Evolutionary conservation across 2,888 invertebrate genomes (phyloP).

Genomic region (Penaeus monodon): DNA sequence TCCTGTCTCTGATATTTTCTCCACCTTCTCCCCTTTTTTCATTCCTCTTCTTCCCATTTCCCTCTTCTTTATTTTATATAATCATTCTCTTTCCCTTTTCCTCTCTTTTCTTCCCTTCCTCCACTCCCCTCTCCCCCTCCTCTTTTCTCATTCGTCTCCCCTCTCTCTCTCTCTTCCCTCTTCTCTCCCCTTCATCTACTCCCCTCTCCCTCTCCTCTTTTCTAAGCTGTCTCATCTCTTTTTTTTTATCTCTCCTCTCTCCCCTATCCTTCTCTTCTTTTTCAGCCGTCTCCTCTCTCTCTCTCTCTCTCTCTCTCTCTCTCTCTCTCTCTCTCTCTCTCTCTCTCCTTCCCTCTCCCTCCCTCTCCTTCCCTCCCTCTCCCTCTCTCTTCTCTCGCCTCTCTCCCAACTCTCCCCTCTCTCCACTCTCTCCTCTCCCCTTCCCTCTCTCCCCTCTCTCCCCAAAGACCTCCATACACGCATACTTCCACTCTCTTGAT

Average conservation of each 20-base stretch:
- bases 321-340: not conserved
- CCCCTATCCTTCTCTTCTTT: not conserved
- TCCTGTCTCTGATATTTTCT: too few relatives aligned
- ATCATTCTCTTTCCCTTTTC: too few relatives aligned
- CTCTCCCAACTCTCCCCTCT: not conserved
- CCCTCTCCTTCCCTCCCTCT: too few relatives aligned
- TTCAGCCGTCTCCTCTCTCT: not conserved
- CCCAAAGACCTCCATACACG: too few relatives aligned
- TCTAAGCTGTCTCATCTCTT: not conserved
- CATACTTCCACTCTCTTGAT: too few relatives aligned
- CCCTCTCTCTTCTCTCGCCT: not conserved
- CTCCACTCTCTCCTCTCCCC: not conserved
- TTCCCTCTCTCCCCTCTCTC: slow-evolving; percentile 4
- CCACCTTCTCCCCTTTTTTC: too few relatives aligned
- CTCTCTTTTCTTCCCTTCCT: too few relatives aligned
- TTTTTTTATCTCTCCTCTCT: not conserved
- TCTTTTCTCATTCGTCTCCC: not conserved
- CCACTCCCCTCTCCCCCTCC: too few relatives aligned
- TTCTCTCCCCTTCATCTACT: not conserved
- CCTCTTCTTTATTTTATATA: too few relatives aligned
- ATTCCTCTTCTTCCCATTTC: too few relatives aligned
- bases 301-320: not conserved
- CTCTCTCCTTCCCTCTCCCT: not conserved
- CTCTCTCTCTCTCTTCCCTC: not conserved
- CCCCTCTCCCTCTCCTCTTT: not conserved